phyloP scores from a whole-genome alignment of 2,113 vertebrate species.

The Xiphorhynchus elegans region DNA sequence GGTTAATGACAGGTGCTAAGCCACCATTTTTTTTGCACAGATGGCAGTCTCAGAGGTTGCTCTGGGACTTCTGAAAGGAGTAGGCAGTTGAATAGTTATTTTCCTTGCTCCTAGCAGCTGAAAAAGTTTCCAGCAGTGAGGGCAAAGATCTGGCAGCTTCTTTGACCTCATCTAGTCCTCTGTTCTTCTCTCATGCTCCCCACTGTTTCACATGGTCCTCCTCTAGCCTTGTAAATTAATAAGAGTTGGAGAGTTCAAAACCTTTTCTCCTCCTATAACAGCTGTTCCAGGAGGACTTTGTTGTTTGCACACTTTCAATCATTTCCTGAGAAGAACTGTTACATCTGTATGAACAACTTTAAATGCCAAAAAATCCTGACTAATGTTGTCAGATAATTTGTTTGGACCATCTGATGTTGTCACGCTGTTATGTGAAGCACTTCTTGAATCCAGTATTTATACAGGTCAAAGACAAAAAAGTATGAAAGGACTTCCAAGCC shows the following conservation, averaged over 20 bases:
- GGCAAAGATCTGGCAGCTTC: not conserved
- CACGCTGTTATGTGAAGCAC: not conserved
- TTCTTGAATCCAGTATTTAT: not conserved
- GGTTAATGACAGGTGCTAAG: not conserved
- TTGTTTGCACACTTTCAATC: not conserved
- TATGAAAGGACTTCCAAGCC: not conserved
- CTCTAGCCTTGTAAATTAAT: slow-evolving; percentile 9
- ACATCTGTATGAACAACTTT: not conserved
- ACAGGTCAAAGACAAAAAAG: not conserved
- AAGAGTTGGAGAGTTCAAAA: not conserved
- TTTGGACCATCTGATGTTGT: not conserved
- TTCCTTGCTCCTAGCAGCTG: not conserved
- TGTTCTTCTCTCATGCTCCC: not conserved
- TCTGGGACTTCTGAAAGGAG: not conserved
- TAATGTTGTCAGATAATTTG: not conserved
- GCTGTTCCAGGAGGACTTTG: not conserved
- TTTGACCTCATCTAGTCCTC: not conserved
- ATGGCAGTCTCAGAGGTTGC: not conserved
- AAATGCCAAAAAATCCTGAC: rapidly evolving
- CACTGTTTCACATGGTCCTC: not conserved
- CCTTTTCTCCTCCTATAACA: not conserved
- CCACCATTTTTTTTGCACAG: not conserved
- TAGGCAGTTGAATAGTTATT: slow-evolving; percentile 8
- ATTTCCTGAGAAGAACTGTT: not conserved
- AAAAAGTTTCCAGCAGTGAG: not conserved